phyloP scores from a whole-genome alignment of 2,797 vertebrate genomes.

The Gymnoscopelus microlampas region DNA sequence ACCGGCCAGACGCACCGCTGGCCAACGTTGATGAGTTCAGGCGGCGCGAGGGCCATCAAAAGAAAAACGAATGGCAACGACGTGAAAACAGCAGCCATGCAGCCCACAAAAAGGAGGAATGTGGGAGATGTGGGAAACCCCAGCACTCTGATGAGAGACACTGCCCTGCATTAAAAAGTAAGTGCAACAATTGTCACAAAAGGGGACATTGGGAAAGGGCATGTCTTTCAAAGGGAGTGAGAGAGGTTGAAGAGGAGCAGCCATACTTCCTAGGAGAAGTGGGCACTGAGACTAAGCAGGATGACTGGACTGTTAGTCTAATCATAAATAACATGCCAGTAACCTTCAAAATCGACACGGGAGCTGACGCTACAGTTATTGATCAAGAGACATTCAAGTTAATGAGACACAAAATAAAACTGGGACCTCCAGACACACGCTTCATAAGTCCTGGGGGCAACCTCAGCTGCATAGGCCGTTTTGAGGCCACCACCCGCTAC shows the following conservation, averaged over 20 bases:
- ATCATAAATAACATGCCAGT: background rate
- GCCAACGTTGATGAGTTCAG: background rate
- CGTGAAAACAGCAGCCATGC: background rate
- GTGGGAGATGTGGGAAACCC: conserved; percentile 13
- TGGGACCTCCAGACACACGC: background rate
- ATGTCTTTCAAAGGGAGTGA: conserved; percentile 4
- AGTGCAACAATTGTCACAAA: conserved; percentile 40
- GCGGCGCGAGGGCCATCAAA: background rate
- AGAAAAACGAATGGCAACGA: background rate
- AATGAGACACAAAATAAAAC: background rate
- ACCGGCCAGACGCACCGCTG: background rate
- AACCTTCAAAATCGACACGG: conserved; percentile 4
- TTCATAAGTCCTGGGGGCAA: conserved; percentile 3
- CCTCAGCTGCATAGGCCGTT: background rate
- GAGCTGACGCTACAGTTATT: background rate
- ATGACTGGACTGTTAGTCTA: conserved; percentile 1
- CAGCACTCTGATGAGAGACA: conserved; percentile 1
- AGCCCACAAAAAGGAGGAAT: background rate
- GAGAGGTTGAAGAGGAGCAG: background rate
- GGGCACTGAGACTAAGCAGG: background rate
- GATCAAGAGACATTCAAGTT: conserved; percentile 5
- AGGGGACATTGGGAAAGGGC: conserved; percentile 9
- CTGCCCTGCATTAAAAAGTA: conserved; percentile 25
- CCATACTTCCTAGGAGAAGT: conserved; percentile 2
- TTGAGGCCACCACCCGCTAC: conserved; percentile 1